phyloP scores from a whole-genome alignment of 2,797 vertebrate genomes.

The Malacoraja senta region DNA sequence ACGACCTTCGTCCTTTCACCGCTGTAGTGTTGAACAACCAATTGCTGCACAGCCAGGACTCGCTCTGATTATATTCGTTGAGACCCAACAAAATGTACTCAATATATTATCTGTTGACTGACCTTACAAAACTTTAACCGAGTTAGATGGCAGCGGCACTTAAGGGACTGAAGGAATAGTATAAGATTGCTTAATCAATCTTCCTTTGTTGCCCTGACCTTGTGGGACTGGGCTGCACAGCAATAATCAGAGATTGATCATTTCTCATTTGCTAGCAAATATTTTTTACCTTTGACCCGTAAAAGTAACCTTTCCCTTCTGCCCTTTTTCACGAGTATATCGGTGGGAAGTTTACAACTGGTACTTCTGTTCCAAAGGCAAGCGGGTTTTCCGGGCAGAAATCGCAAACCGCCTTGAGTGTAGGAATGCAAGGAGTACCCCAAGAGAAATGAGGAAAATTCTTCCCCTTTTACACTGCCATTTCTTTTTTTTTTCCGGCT shows the following conservation, averaged over 20 bases:
- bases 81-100: slow-evolving; percentile 36
- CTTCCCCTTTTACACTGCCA: not conserved
- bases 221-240: slow-evolving; percentile 46
- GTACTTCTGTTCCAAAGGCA: not conserved
- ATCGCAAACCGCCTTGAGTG: not conserved
- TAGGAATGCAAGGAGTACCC: not conserved
- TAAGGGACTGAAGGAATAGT: slow-evolving; percentile 40
- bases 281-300: slow-evolving; percentile 47
- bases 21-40: slow-evolving; percentile 3
- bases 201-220: slow-evolving; percentile 51
- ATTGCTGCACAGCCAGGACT: slow-evolving; percentile 21
- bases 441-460: not conserved
- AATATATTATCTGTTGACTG: slow-evolving; percentile 37
- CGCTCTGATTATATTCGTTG: slow-evolving; percentile 32
- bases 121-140: slow-evolving; percentile 33
- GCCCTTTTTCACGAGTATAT: not conserved
- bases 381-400: not conserved
- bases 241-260: slow-evolving; percentile 51
- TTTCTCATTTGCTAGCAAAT: slow-evolving; percentile 48
- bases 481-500: slow-evolving; percentile 7
- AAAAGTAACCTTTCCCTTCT: slow-evolving; percentile 14
- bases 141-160: slow-evolving; percentile 53
- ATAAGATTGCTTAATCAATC: slow-evolving; percentile 59
- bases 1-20: not conserved
- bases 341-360: not conserved